phyloP scores from a whole-genome alignment of 2,888 invertebrate species.

The Rhaphigaster nebulosa region DNA sequence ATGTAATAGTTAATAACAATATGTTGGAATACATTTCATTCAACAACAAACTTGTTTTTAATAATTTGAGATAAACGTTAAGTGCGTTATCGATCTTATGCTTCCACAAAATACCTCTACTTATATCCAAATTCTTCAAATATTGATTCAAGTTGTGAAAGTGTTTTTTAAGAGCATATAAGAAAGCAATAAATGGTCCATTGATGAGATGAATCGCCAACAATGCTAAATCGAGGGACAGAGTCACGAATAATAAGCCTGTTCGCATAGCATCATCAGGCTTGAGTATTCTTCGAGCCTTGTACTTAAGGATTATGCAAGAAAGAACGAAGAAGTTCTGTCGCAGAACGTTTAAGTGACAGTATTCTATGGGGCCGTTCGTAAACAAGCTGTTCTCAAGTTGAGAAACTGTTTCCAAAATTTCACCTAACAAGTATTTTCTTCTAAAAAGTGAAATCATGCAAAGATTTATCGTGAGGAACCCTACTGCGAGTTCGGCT shows the following conservation, averaged over 20 bases:
- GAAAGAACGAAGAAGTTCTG: neutral
- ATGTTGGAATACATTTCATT: slow-evolving; percentile 5
- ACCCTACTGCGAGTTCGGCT: neutral
- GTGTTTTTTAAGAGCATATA: neutral
- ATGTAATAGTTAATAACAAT: neutral
- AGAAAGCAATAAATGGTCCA: neutral
- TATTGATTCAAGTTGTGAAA: neutral
- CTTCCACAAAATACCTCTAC: neutral
- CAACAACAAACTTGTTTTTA: neutral
- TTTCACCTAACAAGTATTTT: neutral
- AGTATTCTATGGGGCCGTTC: neutral
- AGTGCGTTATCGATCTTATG: neutral
- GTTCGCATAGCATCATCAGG: neutral
- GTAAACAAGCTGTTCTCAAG: neutral
- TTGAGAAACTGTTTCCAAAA: neutral
- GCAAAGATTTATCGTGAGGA: neutral
- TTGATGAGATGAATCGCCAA: neutral
- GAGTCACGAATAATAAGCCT: neutral
- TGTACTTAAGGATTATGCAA: neutral
- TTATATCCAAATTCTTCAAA: neutral
- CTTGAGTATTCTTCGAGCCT: neutral
- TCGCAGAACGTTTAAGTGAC: neutral
- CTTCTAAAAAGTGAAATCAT: neutral
- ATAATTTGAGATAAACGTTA: neutral
- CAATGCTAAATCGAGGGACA: slow-evolving; percentile 1